Base-by-base conservation (phyloP, 1,140 invertebrate species). In the Drosophila grimshawi region DNA sequence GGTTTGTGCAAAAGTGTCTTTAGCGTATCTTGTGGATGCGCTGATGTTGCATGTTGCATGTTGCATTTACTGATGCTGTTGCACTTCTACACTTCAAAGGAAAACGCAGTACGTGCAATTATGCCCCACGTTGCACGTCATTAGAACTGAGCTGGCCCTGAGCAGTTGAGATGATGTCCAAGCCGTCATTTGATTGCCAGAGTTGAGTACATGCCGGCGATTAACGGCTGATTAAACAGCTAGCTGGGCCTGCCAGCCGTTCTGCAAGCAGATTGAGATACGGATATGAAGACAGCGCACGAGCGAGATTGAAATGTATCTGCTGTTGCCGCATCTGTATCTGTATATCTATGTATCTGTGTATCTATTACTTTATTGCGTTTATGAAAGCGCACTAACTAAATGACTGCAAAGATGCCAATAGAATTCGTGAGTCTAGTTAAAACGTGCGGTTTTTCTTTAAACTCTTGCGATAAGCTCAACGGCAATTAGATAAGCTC, bases 61-160 rank as follows among this genome's bases (percentile, higher is more conserved):
- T 41, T 11, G 27, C 37, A 39, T 4, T 32, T 56, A 52, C 52
- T 59, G 2, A 30, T 72, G 57, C 35, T 73, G 79, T 41, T 46
- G 63, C 53, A 86, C 78, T 86, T 82, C 76, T 46, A 59, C 53
- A 86, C 78, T 86, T 82, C 76, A 88, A 86, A 86, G 79, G 80
- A 88, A 80, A 78, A 78, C 53, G 48, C 66, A 65, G 74, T 78
- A 86, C 82, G 80, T 82, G 80, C 80, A 88, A 88, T 88, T 88
- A 86, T 83, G 65, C 76, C 72, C 61, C 65, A 74, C 76, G 83
- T 77, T 82, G 83, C 76, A 64, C 80, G 62, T 86, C 80, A 86
- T 88, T 88, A 88, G 83, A 88, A 71, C 51, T 67, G 72, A 79
- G 75, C 78, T n/a, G 39, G 19, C 51, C 65, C 41, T 60, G 19